phyloP scores from a whole-genome alignment of 2,797 vertebrate species.

The Crenichthys baileyi region DNA sequence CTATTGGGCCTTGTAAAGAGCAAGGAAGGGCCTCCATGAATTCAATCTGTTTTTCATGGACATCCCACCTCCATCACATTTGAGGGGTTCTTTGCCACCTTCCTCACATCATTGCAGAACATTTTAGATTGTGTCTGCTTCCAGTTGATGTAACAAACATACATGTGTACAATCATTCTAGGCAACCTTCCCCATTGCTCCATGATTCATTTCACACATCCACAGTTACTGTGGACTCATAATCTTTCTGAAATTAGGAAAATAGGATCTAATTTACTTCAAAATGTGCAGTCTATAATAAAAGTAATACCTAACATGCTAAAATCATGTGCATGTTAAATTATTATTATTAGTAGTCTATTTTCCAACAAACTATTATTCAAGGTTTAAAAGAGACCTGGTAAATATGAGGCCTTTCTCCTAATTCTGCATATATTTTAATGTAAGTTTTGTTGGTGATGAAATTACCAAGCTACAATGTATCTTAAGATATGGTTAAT shows the following conservation, averaged over 20 bases:
- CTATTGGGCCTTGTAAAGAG: no score
- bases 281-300: neutral
- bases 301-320: neutral
- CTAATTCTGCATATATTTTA: conserved; percentile 47
- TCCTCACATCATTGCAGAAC: neutral
- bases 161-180: neutral
- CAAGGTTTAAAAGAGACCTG: conserved; percentile 35
- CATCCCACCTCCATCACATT: no score
- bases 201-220: neutral
- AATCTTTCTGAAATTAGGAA: neutral
- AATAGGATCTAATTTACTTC: neutral
- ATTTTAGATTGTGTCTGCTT: neutral
- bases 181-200: neutral
- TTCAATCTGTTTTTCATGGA: no score
- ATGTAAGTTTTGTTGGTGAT: conserved; percentile 48
- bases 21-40: no score
- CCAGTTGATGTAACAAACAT: neutral
- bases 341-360: neutral
- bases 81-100: neutral
- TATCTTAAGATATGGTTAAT: conserved; percentile 29
- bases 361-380: conserved; percentile 4
- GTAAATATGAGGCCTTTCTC: conserved; percentile 20
- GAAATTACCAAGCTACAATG: conserved; percentile 19
- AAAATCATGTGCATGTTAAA: neutral
- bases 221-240: neutral